Evolutionary conservation across 2,888 invertebrate species (phyloP), one percentile per base, ranked within the genome.

Genomic region (Meiosimyza decipiens): DNA sequence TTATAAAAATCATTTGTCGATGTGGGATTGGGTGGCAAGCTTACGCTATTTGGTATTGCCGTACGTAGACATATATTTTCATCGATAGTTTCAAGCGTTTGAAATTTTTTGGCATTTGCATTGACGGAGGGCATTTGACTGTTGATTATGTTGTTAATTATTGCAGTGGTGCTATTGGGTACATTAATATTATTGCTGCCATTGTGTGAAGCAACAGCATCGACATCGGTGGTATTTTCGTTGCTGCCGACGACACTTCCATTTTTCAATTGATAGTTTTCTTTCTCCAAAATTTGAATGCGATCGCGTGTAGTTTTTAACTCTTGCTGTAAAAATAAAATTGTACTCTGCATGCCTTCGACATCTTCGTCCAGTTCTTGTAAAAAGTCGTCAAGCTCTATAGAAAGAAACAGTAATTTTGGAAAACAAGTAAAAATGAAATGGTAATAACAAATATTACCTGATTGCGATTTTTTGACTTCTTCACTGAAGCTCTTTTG

Each of bases 291-390:
- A n/a, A 88, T 85, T 69, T 89, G 89, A 73, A 91, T 89, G 51
- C 90, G 90, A 78, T 94, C 94, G 80, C 93, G 92, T 13, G 94
- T 90, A 80, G 95, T 95, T 73, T 95, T 92, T 74, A 98, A 88
- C 88, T 98, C 97, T 86, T 96, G 95, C 84, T 98, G 98, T 74
- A 98, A 90, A 88, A 95, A 95, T 87, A 95, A 91, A 83, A 98
- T 97, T 76, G 98, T 98, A 85, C 97, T 96, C 89, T 98, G 98
- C 97, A 99, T 97, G 28, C 98, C 98, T 88, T 99, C 99, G 54
- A 98, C 95, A 86, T 98, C 98, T 87, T 98, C 98, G 83, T 99
- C 99, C 76, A 98, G 88, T 86, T 98, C 98, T 86, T 96, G 95
- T 64, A 99, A 90, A 86, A 98, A 95, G 85, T 97, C 97, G 84